Conservation (phyloP, 1,140 invertebrate species). For the Lutraria rhynchaena region DNA sequence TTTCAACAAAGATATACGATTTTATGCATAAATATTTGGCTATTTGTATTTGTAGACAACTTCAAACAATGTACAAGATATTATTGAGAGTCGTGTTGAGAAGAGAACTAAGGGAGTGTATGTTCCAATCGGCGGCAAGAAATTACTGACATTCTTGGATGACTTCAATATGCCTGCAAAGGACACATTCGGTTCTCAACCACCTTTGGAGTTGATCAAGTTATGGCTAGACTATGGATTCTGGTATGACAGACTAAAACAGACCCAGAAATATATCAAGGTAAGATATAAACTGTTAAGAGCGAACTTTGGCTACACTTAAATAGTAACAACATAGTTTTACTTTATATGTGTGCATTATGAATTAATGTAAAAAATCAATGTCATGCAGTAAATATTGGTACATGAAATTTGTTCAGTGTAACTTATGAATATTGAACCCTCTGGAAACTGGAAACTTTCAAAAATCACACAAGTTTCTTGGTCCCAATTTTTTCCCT, state of each 20-base stretch:
- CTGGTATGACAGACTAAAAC: conserved; percentile 89
- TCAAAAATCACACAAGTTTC: too few relatives aligned
- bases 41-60: conserved; percentile 85
- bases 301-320: too few relatives aligned
- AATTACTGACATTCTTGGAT: conserved; percentile 92
- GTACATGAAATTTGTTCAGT: too few relatives aligned
- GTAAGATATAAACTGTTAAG: conserved; percentile 77
- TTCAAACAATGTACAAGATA: conserved; percentile 87
- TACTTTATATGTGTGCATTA: too few relatives aligned
- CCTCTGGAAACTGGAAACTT: too few relatives aligned
- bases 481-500: too few relatives aligned
- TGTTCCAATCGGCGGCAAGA: conserved; percentile 89
- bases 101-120: conserved; percentile 92
- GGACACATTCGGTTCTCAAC: conserved; percentile 92
- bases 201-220: conserved; percentile 91
- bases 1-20: too few relatives aligned
- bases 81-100: conserved; percentile 91
- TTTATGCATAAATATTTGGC: neutral
- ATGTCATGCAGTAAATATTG: too few relatives aligned
- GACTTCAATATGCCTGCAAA: conserved; percentile 96
- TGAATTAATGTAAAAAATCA: too few relatives aligned
- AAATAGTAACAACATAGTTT: too few relatives aligned
- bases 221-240: conserved; percentile 94
- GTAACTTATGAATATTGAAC: too few relatives aligned
- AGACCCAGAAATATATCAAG: conserved; percentile 88